Evolutionary conservation across 2,888 invertebrate genomes (phyloP).

Genomic region (Tromatobia lineatoria): DNA sequence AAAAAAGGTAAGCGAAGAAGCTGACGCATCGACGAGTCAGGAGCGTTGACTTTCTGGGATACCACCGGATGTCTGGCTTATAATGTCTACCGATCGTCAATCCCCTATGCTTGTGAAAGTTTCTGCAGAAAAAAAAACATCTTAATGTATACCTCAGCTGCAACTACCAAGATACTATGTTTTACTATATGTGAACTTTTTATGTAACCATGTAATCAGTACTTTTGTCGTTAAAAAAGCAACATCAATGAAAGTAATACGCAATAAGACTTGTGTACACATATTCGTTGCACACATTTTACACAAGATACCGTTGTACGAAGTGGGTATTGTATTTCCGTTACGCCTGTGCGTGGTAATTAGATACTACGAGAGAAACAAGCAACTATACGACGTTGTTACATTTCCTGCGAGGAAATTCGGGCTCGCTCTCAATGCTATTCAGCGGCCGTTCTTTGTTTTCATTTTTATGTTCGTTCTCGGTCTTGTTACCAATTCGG

Average conservation of each 20-base stretch:
- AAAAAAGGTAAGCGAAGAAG: slow-evolving; percentile 16
- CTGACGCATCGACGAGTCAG: slow-evolving; percentile 63
- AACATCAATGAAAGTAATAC: slow-evolving; percentile 46
- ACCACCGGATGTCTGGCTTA: slow-evolving; percentile 77
- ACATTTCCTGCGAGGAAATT: slow-evolving; percentile 60
- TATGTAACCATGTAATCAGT: background rate
- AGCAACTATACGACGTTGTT: slow-evolving; percentile 54
- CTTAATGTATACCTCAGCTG: background rate
- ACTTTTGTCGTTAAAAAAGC: slow-evolving; percentile 3
- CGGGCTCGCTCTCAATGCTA: slow-evolving; percentile 46
- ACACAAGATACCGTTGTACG: slow-evolving; percentile 64
- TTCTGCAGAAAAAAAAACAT: background rate
- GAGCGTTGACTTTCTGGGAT: slow-evolving; percentile 77
- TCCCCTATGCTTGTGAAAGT: slow-evolving; percentile 10
- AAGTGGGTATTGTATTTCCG: slow-evolving; percentile 63
- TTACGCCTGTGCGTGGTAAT: slow-evolving; percentile 64
- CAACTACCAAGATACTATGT: background rate
- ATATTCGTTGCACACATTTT: slow-evolving; percentile 52
- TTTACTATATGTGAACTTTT: background rate
- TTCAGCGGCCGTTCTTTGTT: slow-evolving; percentile 33
- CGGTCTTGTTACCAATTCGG: background rate
- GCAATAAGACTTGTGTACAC: slow-evolving; percentile 25
- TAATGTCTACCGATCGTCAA: slow-evolving; percentile 69
- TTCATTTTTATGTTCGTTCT: slow-evolving; percentile 9
- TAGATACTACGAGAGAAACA: slow-evolving; percentile 64